A percentile compares a stretch with the other conserved stretches of the same genome.
Evolutionary conservation across 2,113 vertebrate genomes (phyloP).

Genomic region (Propithecus coquereli): DNA sequence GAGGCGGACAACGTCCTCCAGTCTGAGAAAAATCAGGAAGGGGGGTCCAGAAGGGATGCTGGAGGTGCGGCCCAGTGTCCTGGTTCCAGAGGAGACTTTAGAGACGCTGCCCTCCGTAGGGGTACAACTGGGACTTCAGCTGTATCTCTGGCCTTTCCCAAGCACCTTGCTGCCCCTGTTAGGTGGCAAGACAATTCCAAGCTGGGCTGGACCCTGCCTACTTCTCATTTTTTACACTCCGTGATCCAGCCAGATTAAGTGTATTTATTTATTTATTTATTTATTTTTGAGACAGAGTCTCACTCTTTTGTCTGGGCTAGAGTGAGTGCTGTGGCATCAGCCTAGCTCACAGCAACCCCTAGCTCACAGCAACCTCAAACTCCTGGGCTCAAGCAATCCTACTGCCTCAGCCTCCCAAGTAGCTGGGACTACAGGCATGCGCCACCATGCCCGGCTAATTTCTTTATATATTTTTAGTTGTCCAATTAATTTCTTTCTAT

Average conservation of each 20-base stretch:
- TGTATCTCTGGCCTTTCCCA: not conserved
- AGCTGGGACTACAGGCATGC: too few species aligned
- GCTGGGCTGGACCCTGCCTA: not conserved
- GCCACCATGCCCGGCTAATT: too few species aligned
- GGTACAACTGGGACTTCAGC: not conserved
- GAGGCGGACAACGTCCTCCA: not conserved
- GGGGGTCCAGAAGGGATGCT: not conserved
- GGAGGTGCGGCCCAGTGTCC: not conserved
- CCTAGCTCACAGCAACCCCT: too few species aligned
- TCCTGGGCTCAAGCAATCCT: too few species aligned
- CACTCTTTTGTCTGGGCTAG: too few species aligned
- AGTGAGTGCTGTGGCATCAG: too few species aligned
- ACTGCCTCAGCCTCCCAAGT: too few species aligned
- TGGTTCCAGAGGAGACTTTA: not conserved
- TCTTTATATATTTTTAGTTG: too few species aligned
- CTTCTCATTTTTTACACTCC: not conserved
- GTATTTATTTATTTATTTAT: too few species aligned
- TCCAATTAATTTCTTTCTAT: too few species aligned
- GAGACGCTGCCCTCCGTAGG: not conserved
- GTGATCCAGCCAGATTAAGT: not conserved
- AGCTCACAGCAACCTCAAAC: too few species aligned
- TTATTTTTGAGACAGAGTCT: too few species aligned
- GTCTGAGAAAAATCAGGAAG: not conserved
- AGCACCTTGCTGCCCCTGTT: not conserved
- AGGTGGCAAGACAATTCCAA: not conserved